These are phyloP conservation scores for Myoxocephalus aenaeus DNA, from an alignment of 2,797 vertebrate species.

Conservation along the genomic window DNA sequence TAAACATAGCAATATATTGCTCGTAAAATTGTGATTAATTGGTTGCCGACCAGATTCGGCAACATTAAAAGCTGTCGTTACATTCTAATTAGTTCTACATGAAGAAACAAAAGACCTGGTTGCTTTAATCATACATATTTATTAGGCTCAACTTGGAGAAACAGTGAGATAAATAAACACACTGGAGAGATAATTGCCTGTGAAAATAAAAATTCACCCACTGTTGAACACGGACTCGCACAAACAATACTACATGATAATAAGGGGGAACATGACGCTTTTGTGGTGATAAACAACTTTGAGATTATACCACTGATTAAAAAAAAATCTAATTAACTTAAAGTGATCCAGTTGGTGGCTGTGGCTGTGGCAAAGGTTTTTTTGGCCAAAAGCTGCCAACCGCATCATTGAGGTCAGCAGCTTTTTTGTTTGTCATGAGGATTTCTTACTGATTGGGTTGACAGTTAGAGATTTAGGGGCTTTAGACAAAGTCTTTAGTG, in stretches of 20 bases:
- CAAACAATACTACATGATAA: slow-evolving; percentile 65
- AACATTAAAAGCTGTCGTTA: slow-evolving; percentile 85
- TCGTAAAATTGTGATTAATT: slow-evolving; percentile 88
- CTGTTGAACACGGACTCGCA: slow-evolving; percentile 58
- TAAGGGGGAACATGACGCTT: slow-evolving; percentile 46
- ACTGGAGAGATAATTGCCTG: slow-evolving; percentile 70
- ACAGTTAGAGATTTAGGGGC: slow-evolving; percentile 42
- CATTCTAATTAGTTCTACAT: slow-evolving; percentile 90
- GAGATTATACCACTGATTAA: slow-evolving; percentile 42
- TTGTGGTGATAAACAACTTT: slow-evolving; percentile 55
- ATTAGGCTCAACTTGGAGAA: slow-evolving; percentile 74
- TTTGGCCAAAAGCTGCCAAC: slow-evolving; percentile 1
- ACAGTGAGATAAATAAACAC: slow-evolving; percentile 70
- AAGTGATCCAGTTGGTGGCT: slow-evolving; percentile 23
- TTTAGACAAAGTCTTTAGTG: slow-evolving; percentile 31
- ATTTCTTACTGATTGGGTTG: slow-evolving; percentile 40
- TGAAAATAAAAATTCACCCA: slow-evolving; percentile 72
- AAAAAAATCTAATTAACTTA: slow-evolving; percentile 41
- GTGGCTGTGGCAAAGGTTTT: neutral
- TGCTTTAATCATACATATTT: slow-evolving; percentile 89
- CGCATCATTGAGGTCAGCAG: neutral
- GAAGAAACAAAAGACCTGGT: slow-evolving; percentile 83
- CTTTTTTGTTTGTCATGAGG: slow-evolving; percentile 36
- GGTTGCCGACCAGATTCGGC: slow-evolving; percentile 82
- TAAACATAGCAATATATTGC: slow-evolving; percentile 77